Base-by-base conservation (phyloP, 2,113 vertebrate genomes). In the Fulica atra region DNA sequence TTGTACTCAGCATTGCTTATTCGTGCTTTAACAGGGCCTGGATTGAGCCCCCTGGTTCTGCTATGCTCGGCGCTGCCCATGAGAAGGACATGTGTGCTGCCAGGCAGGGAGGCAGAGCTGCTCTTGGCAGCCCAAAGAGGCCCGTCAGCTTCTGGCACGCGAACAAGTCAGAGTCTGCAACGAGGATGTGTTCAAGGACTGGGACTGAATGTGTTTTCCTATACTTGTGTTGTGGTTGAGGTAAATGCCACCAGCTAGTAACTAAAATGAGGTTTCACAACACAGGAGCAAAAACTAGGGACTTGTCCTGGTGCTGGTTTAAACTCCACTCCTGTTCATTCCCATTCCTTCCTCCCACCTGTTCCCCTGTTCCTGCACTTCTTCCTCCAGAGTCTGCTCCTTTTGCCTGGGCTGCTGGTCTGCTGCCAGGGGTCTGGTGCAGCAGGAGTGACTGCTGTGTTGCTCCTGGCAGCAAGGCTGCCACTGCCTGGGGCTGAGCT, bases 1-100 rank as follows among this genome's bases (percentile, higher is more conserved):
- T 40, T 54, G 11, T 72, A 40, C 24, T 72, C 1, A 0, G 14
- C 61, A 23, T 8, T 8, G 3, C 29, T 19, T 44, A 24, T 18
- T 76, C 5, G 13, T 17, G 33, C 79, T 79, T 65, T 50, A 87
- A 59, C 25, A 46, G 38, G 16, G n/a, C 56, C 35, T 71, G 31
- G 63, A 25, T 24, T 7, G 25, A 86, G n/a, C 23, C 61, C 24
- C 25, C 23, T 48, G 31, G 65, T 46, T 69, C 28, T 80, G 36
- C 68, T 87, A 61, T 21, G 2, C 38, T 57, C 24, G 71, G 9
- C 10, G 1, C 20, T 48, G 56, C 56, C 40, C 40, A 8, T 4
- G 12, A 24, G 70, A 21, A 71, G 80, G 70, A 42, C 6, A 6
- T 5, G 3, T 0, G 0, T 54, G 33, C 63, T 64, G 24, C 35